These are phyloP conservation scores for Ectropis grisescens DNA, from an alignment of 1,140 invertebrate species.

Conservation along the genomic window DNA sequence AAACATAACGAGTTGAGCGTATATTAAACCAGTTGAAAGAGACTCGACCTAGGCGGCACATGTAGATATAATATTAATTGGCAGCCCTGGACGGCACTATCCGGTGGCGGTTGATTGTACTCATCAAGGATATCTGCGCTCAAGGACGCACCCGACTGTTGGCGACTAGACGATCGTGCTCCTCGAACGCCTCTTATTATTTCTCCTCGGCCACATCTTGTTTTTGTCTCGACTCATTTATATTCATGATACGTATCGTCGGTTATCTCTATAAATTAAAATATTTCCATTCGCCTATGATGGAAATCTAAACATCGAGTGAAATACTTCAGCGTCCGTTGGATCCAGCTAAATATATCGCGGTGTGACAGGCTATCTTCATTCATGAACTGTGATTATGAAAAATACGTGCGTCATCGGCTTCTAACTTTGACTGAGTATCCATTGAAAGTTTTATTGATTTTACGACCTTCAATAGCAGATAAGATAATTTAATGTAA, in stretches of 20 bases:
- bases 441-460: too few relatives aligned
- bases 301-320: conserved; percentile 16
- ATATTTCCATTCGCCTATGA: conserved; percentile 30
- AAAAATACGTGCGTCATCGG: too few relatives aligned
- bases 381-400: too few relatives aligned
- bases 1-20: conserved; percentile 7
- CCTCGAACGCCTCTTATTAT: conserved; percentile 61
- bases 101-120: conserved; percentile 68
- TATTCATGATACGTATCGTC: conserved; percentile 63
- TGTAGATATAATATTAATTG: conserved; percentile 35
- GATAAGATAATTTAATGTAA: too few relatives aligned
- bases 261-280: conserved; percentile 60
- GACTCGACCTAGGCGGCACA: conserved; percentile 5
- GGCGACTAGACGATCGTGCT: conserved; percentile 49
- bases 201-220: conserved; percentile 57
- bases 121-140: conserved; percentile 67
- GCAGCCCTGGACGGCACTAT: conserved; percentile 52
- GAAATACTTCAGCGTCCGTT: conserved; percentile 15
- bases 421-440: too few relatives aligned
- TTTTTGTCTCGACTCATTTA: conserved; percentile 62
- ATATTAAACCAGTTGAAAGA: conserved; percentile 11
- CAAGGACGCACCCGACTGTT: conserved; percentile 61
- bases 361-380: too few relatives aligned
- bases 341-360: neutral
- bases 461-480: too few relatives aligned